Conservation (phyloP, 1,140 invertebrate genomes). For the Trichoplusia ni region DNA sequence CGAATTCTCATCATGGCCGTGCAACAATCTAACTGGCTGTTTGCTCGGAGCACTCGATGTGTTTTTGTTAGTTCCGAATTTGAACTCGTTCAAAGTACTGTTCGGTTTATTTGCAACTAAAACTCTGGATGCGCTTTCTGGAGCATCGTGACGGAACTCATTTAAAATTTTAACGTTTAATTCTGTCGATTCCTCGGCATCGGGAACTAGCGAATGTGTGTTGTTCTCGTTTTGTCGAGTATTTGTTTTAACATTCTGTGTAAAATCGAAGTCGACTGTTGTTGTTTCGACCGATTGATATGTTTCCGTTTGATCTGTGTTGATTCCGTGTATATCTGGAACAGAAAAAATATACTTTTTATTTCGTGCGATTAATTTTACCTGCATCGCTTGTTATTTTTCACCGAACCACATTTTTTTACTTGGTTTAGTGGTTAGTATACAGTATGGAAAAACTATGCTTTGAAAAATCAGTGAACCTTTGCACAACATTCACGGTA, state of each 20-base stretch:
- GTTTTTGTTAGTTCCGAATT: constrained; percentile 42
- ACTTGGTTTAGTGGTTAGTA: no score
- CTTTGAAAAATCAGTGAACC: no score
- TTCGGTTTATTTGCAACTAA: constrained; percentile 45
- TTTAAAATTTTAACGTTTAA: constrained; percentile 52
- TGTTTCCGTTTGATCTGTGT: constrained; percentile 48
- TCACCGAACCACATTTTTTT: no score
- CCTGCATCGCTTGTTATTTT: no score
- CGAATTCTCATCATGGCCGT: constrained; percentile 14
- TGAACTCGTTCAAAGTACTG: constrained; percentile 42
- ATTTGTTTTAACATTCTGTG: constrained; percentile 20
- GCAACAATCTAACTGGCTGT: constrained; percentile 37
- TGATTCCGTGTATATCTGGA: constrained; percentile 61
- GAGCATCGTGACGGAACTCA: constrained; percentile 28
- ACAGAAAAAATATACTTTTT: constrained; percentile 49
- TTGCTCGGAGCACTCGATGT: constrained; percentile 28
- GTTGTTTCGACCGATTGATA: constrained; percentile 39
- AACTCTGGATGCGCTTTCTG: constrained; percentile 68
- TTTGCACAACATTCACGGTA: no score
- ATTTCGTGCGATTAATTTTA: neutral
- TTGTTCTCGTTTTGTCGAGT: constrained; percentile 31
- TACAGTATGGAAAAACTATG: no score
- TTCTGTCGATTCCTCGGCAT: constrained; percentile 35
- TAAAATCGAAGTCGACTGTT: constrained; percentile 23
- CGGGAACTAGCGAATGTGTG: constrained; percentile 18